phyloP scores from a whole-genome alignment of 2,113 vertebrate species.

The Crotalus helleri region DNA sequence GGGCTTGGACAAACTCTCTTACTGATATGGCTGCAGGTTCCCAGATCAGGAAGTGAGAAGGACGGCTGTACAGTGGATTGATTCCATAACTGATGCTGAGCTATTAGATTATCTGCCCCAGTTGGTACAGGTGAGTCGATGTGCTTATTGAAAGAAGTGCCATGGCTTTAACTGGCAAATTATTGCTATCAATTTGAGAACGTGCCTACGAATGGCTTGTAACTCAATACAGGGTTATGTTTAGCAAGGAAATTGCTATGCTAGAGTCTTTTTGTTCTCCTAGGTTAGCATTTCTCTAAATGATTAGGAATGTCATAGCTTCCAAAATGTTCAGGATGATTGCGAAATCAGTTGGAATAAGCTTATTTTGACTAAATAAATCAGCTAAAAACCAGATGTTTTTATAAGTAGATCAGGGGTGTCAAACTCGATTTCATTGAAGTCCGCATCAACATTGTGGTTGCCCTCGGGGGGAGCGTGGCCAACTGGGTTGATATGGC shows the following conservation, averaged over 20 bases:
- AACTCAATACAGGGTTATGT: not conserved
- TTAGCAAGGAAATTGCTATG: not conserved
- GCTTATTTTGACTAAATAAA: not conserved
- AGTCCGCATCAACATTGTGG: too few relatives aligned
- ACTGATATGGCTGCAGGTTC: constrained; percentile 70
- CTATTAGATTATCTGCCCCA: constrained; percentile 95
- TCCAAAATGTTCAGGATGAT: not conserved
- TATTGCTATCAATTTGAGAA: not conserved
- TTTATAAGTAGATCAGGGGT: not conserved
- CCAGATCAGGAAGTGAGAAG: constrained; percentile 93
- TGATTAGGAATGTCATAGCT: not conserved
- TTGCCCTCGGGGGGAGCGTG: too few relatives aligned
- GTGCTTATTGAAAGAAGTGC: not conserved
- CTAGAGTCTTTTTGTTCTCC: not conserved
- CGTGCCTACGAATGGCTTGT: not conserved
- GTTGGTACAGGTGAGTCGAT: constrained; percentile 84
- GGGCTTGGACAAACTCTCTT: not conserved
- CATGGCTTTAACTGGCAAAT: not conserved
- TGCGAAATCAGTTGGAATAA: not conserved
- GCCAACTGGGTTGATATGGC: too few relatives aligned
- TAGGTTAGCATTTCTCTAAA: not conserved
- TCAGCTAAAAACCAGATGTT: not conserved
- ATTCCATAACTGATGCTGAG: constrained; percentile 88
- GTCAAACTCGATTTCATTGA: too few relatives aligned
- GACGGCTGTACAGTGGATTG: constrained; percentile 93